phyloP scores from a whole-genome alignment of 2,113 vertebrate genomes.

The Myrmecophaga tridactyla region DNA sequence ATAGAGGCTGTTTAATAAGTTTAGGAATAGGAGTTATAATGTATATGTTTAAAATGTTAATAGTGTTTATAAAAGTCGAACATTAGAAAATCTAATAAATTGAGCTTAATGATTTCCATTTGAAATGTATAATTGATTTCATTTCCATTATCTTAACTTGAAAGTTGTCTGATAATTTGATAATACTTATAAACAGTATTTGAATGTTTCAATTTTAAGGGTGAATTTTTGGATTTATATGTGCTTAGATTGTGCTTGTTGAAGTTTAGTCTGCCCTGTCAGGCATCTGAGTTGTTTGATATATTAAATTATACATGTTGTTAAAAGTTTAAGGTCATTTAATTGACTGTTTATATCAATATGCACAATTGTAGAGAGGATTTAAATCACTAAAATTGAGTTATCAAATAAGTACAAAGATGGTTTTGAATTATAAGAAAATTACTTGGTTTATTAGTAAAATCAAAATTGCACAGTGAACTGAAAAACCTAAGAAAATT shows the following conservation, averaged over 20 bases:
- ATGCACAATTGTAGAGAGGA: neutral
- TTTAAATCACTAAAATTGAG: constrained; percentile 15
- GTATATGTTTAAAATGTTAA: neutral
- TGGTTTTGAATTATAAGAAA: constrained; percentile 8
- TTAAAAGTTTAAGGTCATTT: neutral
- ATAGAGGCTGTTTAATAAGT: neutral
- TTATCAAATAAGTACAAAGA: neutral
- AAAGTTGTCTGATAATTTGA: constrained; percentile 15
- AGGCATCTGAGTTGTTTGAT: neutral
- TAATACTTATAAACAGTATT: neutral
- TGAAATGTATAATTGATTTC: constrained; percentile 31
- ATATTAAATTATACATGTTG: constrained; percentile 13
- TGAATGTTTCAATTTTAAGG: constrained; percentile 39
- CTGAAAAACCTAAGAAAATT: neutral
- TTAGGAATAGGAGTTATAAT: constrained; percentile 30
- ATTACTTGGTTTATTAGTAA: constrained; percentile 25
- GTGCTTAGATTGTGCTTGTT: neutral
- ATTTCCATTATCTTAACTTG: neutral
- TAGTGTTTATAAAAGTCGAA: constrained; percentile 40
- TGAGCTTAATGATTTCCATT: neutral
- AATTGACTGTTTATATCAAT: constrained; percentile 24
- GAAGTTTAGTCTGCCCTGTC: neutral
- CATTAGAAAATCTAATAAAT: neutral
- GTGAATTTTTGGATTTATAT: constrained; percentile 29
- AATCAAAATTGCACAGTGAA: constrained; percentile 47